Evolutionary conservation across 2,113 vertebrate genomes (phyloP), one percentile per base, ranked within the genome.

Genomic region (Coryphaenoides rupestris): DNA sequence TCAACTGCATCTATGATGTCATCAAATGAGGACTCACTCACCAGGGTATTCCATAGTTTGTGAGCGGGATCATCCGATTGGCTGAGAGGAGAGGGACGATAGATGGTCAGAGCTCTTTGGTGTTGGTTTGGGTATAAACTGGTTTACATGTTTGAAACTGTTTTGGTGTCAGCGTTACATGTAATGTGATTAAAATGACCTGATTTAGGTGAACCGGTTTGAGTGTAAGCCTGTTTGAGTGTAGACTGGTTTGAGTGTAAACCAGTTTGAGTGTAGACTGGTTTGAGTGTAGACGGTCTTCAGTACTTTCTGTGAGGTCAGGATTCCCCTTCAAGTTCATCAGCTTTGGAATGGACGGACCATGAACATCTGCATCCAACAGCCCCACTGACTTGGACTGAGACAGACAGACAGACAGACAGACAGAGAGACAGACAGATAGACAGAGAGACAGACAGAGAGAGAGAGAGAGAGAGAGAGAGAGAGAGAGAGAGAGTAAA

Each of bases 301-400:
- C 76, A 92, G 84, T 92, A 99, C 97, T 90, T 68, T 93, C 76
- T 62, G 89, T 92, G 81, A 99, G 88, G 73, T 96, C 93, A 22
- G 97, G 96, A 81, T 87, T 94, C 85, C 97, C 97, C 84, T 88
- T 95, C 63, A 99, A 86, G 85, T 98, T 98, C 97, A 99, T 98
- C 90, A 98, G 92, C 75, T 92, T 95, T 68, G 95, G 96, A 83
- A 98, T 67, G 1, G 96, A 99, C 15, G 96, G 96, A 0, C 96
- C 97, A 68, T 94, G 94, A 28, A 99, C 74, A 77, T 99, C 96
- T 19, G 91, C 96, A 87, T 98, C 97, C 81, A 99, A 86, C 75
- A 99, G 85, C 14, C 97, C 97, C 50, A 98, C 87, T 0, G 88
- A 75, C 84, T 94, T 94, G 0, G 83, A 87, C 97, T 96, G 58